Evolutionary conservation across 2,888 invertebrate genomes (phyloP).

Genomic region (Aporophyla nigra): DNA sequence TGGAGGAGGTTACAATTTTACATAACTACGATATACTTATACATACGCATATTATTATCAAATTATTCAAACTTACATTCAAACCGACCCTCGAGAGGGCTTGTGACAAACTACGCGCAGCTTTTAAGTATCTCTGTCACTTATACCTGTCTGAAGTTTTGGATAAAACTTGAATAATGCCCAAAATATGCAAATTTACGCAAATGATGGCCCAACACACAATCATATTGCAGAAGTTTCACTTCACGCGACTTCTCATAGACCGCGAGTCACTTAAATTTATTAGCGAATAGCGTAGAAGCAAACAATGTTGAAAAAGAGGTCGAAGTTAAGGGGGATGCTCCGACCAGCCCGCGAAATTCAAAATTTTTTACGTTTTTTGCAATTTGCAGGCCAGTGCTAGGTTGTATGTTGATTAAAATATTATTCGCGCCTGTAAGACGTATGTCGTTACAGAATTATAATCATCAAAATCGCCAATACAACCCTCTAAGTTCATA

Average conservation of each 20-base stretch:
- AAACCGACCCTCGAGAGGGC: not conserved
- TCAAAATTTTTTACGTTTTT: too few species aligned
- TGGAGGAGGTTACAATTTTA: not conserved
- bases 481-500: too few species aligned
- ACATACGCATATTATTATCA: not conserved
- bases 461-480: too few species aligned
- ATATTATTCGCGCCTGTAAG: too few species aligned
- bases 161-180: slow-evolving; percentile 49
- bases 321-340: not conserved
- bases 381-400: too few species aligned
- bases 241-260: not conserved
- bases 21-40: not conserved
- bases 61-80: not conserved
- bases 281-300: not conserved
- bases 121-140: slow-evolving; percentile 31
- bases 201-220: slow-evolving; percentile 37
- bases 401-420: too few species aligned
- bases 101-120: slow-evolving; percentile 21
- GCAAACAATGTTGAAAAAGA: not conserved
- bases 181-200: slow-evolving; percentile 59
- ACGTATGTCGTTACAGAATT: too few species aligned
- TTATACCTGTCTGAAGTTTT: slow-evolving; percentile 23
- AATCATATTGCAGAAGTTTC: slow-evolving; percentile 21
- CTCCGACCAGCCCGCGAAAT: too few species aligned
- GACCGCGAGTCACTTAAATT: too few species aligned